Conservation (phyloP, 1,140 invertebrate species). For the Idris sp. region DNA sequence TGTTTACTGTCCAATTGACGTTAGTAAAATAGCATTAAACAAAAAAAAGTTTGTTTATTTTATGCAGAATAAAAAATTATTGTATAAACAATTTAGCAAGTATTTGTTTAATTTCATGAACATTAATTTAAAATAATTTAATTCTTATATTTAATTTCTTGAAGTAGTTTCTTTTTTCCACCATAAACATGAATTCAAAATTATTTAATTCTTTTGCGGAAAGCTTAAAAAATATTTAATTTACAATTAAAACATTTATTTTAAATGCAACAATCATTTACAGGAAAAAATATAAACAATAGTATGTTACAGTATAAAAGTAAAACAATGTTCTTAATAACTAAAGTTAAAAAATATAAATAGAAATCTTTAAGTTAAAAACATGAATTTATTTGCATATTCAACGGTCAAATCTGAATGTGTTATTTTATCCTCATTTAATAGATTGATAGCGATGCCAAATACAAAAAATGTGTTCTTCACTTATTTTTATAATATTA, state of each 20-base stretch:
- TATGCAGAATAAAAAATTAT: too few relatives aligned
- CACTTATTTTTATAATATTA: neutral
- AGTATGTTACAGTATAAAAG: constrained; percentile 36
- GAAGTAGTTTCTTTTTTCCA: too few relatives aligned
- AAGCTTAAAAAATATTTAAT: too few relatives aligned
- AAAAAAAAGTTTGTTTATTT: too few relatives aligned
- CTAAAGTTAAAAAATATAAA: constrained; percentile 24
- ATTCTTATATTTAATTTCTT: too few relatives aligned
- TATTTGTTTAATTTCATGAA: too few relatives aligned
- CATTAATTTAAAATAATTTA: too few relatives aligned
- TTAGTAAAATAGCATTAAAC: too few relatives aligned
- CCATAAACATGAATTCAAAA: too few relatives aligned
- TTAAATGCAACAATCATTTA: constrained; percentile 30
- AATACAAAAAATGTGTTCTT: constrained; percentile 5
- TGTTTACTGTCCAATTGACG: too few relatives aligned
- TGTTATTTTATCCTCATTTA: neutral
- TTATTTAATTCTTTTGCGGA: too few relatives aligned
- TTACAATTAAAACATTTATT: constrained; percentile 37
- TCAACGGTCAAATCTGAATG: neutral
- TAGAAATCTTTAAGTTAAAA: constrained; percentile 8
- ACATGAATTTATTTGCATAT: neutral
- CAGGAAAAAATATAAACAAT: constrained; percentile 31
- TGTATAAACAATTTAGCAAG: too few relatives aligned
- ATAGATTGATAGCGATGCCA: neutral
- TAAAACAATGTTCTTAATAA: constrained; percentile 21